These are phyloP conservation scores for Caenorhabditis sp. DNA, from an alignment of 2,888 invertebrate species.

Conservation along the genomic window DNA sequence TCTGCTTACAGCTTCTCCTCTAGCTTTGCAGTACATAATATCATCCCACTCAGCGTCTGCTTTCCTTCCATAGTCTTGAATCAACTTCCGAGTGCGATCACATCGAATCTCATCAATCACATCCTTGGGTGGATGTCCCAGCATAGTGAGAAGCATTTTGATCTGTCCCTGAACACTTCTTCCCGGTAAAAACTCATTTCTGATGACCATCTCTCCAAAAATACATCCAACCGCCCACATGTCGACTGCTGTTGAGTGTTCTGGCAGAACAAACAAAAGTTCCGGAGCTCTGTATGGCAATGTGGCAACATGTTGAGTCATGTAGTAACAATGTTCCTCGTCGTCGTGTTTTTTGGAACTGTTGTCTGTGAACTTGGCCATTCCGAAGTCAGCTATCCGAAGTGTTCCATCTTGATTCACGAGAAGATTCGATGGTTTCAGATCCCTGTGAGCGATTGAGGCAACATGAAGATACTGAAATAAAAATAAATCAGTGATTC, in stretches of 20 bases:
- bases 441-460: constrained; percentile 80
- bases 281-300: constrained; percentile 82
- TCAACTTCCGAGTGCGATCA: constrained; percentile 77
- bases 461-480: constrained; percentile 81
- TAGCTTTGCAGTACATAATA: constrained; percentile 48
- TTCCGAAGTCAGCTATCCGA: constrained; percentile 81
- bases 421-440: constrained; percentile 81
- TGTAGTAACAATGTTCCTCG: constrained; percentile 82
- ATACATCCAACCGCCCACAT: constrained; percentile 83
- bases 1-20: constrained; percentile 33
- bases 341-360: constrained; percentile 72
- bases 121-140: constrained; percentile 78
- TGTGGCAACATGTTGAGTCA: constrained; percentile 82
- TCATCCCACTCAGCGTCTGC: constrained; percentile 54
- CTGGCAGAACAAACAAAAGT: constrained; percentile 80
- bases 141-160: constrained; percentile 75
- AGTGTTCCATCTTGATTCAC: constrained; percentile 76
- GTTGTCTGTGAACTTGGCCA: constrained; percentile 78
- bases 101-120: constrained; percentile 78
- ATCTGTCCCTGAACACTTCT: constrained; percentile 80
- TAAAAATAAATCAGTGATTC: too few relatives aligned
- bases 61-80: constrained; percentile 64
- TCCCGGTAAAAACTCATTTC: constrained; percentile 78
- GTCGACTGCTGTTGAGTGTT: constrained; percentile 81
- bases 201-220: constrained; percentile 80